phyloP scores from a whole-genome alignment of 2,113 vertebrate genomes.

The Dipodomys spectabilis region DNA sequence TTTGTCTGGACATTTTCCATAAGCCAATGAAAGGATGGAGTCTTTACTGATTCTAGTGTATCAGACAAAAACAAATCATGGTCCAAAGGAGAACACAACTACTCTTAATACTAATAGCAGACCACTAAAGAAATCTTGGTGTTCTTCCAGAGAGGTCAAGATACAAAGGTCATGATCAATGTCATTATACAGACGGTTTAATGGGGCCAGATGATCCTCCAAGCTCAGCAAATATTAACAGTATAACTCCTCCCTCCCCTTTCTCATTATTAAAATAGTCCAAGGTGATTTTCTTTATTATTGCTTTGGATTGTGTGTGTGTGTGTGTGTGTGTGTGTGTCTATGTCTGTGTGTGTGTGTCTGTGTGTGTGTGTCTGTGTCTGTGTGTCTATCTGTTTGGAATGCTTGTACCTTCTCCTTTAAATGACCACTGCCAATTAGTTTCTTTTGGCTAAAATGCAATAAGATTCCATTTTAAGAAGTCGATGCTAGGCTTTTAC shows the following conservation, averaged over 20 bases:
- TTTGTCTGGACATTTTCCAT: background rate
- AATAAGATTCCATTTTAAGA: slow-evolving; percentile 72
- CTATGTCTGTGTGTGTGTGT: background rate
- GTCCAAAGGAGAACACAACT: background rate
- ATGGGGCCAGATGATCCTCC: background rate
- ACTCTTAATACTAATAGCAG: background rate
- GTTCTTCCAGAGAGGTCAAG: background rate
- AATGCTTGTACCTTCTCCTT: slow-evolving; percentile 47
- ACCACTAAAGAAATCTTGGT: no score
- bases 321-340: no score
- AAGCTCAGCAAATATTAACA: background rate
- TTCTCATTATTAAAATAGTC: background rate
- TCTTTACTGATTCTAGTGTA: background rate
- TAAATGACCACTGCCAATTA: slow-evolving; percentile 73
- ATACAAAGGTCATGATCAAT: background rate
- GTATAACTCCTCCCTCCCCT: background rate
- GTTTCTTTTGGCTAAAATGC: slow-evolving; percentile 67
- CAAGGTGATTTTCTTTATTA: background rate
- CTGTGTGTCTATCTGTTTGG: background rate
- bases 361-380: background rate
- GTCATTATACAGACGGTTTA: background rate
- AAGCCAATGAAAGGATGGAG: background rate
- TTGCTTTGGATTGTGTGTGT: background rate
- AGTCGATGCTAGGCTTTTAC: slow-evolving; percentile 79
- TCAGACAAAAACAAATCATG: background rate